Evolutionary conservation across 1,140 invertebrate species (phyloP).

Genomic region (Dryas iulia): DNA sequence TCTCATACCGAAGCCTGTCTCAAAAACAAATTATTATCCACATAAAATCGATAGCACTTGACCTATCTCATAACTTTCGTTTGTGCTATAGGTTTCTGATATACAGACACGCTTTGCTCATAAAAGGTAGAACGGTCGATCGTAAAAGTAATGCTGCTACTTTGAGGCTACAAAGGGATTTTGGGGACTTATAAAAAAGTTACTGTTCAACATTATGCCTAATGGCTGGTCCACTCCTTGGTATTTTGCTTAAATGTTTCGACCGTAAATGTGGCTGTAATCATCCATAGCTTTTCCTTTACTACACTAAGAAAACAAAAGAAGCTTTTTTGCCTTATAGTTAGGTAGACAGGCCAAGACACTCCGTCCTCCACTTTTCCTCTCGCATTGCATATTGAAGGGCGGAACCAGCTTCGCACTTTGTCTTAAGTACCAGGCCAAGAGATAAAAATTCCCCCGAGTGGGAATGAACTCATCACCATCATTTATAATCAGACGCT

Average conservation of each 20-base stretch:
- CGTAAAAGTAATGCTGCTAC: slow-evolving; percentile 30
- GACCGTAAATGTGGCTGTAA: slow-evolving; percentile 93
- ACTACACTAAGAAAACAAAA: no score
- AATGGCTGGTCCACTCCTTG: slow-evolving; percentile 62
- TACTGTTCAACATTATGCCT: slow-evolving; percentile 21
- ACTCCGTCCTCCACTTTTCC: no score
- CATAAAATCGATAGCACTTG: slow-evolving; percentile 25
- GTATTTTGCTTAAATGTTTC: slow-evolving; percentile 92
- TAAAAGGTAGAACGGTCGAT: slow-evolving; percentile 24
- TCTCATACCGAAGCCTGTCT: background rate
- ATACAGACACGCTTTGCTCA: slow-evolving; percentile 1
- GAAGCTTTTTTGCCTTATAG: no score
- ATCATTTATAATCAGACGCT: no score
- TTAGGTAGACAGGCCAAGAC: no score
- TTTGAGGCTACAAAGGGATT: slow-evolving; percentile 28
- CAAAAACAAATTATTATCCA: slow-evolving; percentile 9
- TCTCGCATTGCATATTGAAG: no score
- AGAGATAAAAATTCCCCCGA: no score
- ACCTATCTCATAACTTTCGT: slow-evolving; percentile 14
- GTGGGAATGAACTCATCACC: no score
- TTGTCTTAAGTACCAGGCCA: no score
- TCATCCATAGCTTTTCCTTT: no score
- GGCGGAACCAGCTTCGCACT: no score
- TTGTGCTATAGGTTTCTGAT: slow-evolving; percentile 9
- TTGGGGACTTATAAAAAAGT: slow-evolving; percentile 28